Evolutionary conservation across 1,140 invertebrate genomes (phyloP).

Genomic region (Caenorhabditis tropicalis): DNA sequence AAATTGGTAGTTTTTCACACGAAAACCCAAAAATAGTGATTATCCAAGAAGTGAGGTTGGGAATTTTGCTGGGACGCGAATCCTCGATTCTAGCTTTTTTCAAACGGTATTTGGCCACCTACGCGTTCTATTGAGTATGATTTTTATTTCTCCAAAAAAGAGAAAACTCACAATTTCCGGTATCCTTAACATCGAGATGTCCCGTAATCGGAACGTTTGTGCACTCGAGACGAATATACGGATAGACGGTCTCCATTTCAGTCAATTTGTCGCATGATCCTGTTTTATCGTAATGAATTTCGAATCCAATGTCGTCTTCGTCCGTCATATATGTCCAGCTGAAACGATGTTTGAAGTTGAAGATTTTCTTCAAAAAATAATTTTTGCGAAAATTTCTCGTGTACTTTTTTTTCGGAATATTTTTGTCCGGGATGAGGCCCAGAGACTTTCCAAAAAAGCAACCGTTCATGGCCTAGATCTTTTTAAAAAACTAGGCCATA

Average conservation of each 20-base stretch:
- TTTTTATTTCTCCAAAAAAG: neutral
- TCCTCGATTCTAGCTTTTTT: too few species aligned
- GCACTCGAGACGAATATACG: conserved; percentile 71
- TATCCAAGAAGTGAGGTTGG: too few species aligned
- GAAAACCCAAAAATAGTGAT: too few species aligned
- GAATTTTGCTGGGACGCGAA: too few species aligned
- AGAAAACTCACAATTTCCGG: conserved; percentile 67
- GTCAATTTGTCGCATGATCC: conserved; percentile 67
- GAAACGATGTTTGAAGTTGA: too few species aligned
- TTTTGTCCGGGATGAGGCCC: neutral
- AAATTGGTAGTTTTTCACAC: too few species aligned
- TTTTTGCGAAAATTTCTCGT: too few species aligned
- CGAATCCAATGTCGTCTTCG: conserved; percentile 71
- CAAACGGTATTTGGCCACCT: too few species aligned
- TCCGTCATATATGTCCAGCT: conserved; percentile 72
- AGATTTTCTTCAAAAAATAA: too few species aligned
- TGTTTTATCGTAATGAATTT: conserved; percentile 66
- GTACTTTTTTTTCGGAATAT: too few species aligned
- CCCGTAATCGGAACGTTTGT: conserved; percentile 69
- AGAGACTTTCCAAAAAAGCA: neutral
- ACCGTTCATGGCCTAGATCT: neutral
- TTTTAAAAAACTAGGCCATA: neutral
- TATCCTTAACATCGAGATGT: conserved; percentile 63
- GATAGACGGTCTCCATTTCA: conserved; percentile 71
- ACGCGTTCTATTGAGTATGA: too few species aligned